Evolutionary conservation across 2,797 vertebrate genomes (phyloP).

Genomic region (Myoxocephalus aenaeus): DNA sequence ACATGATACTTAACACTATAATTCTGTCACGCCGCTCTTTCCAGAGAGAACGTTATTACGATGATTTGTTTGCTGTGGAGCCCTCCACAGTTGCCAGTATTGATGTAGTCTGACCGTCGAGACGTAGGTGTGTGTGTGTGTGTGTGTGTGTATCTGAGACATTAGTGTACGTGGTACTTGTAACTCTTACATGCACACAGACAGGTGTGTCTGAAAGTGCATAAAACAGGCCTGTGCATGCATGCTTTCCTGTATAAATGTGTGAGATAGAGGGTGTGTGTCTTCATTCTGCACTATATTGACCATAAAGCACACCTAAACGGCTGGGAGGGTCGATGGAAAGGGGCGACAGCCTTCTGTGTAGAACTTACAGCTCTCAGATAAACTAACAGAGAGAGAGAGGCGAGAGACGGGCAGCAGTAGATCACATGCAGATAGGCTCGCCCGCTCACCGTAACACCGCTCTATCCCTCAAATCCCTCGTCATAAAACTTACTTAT

Average conservation of each 20-base stretch:
- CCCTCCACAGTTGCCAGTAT: slow-evolving; percentile 24
- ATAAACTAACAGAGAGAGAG: slow-evolving; percentile 60
- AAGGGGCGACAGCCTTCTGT: slow-evolving; percentile 63
- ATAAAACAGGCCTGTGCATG: neutral
- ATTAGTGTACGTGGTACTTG: neutral
- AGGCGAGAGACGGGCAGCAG: slow-evolving; percentile 27
- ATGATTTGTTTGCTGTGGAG: slow-evolving; percentile 51
- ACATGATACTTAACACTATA: slow-evolving; percentile 60
- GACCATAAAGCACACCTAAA: slow-evolving; percentile 68
- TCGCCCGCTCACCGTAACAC: slow-evolving; percentile 22
- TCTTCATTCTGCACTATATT: slow-evolving; percentile 25
- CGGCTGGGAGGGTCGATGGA: slow-evolving; percentile 68
- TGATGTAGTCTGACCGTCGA: neutral
- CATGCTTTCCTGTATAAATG: slow-evolving; percentile 6
- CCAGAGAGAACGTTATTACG: slow-evolving; percentile 55
- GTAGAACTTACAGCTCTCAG: slow-evolving; percentile 76
- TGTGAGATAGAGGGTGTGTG: slow-evolving; percentile 1
- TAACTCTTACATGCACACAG: slow-evolving; percentile 10
- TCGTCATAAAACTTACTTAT: slow-evolving; percentile 81
- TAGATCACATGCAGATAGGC: slow-evolving; percentile 67
- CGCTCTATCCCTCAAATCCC: slow-evolving; percentile 57
- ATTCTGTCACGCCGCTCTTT: slow-evolving; percentile 61
- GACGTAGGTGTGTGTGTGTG: neutral
- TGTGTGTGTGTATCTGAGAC: slow-evolving; percentile 12
- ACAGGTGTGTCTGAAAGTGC: slow-evolving; percentile 6